These are phyloP conservation scores for Epinephelus moara DNA, from an alignment of 2,113 vertebrate genomes.

Conservation along the genomic window DNA sequence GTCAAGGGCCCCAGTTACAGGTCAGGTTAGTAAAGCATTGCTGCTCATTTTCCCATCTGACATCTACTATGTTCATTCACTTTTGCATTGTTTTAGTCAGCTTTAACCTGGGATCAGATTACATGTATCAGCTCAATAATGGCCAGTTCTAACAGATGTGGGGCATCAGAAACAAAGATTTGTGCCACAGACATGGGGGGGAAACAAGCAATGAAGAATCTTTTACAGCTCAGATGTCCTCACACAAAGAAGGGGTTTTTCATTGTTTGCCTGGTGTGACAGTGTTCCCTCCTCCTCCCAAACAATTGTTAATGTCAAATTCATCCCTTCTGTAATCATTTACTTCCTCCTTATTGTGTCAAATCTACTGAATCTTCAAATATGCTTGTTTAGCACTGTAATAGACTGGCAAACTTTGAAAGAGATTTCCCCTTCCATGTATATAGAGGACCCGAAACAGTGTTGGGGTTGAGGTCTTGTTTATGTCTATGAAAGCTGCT, in stretches of 20 bases:
- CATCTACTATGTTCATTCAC: not conserved
- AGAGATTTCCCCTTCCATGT: conserved; percentile 17
- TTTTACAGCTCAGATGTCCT: not conserved
- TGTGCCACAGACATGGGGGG: not conserved
- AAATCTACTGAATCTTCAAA: conserved; percentile 5
- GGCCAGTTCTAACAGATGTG: not conserved
- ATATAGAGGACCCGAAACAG: too few relatives aligned
- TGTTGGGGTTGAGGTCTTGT: too few relatives aligned
- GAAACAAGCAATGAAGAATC: not conserved
- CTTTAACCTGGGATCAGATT: not conserved
- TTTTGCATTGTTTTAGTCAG: not conserved
- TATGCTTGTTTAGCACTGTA: not conserved
- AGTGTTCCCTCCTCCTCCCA: not conserved
- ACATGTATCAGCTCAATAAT: not conserved
- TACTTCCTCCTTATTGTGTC: not conserved
- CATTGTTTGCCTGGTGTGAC: not conserved
- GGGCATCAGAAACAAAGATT: not conserved
- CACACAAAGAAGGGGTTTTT: not conserved
- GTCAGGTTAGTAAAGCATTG: conserved; percentile 36
- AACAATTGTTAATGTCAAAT: not conserved
- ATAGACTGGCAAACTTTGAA: not conserved
- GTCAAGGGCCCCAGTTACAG: conserved; percentile 24
- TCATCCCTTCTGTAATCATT: not conserved
- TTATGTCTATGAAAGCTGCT: too few relatives aligned
- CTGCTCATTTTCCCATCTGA: conserved; percentile 4